A percentile compares a stretch with the other conserved stretches of the same genome.
Evolutionary conservation across 2,888 invertebrate species (phyloP).

Genomic region (Macrosoma leucophasiata): DNA sequence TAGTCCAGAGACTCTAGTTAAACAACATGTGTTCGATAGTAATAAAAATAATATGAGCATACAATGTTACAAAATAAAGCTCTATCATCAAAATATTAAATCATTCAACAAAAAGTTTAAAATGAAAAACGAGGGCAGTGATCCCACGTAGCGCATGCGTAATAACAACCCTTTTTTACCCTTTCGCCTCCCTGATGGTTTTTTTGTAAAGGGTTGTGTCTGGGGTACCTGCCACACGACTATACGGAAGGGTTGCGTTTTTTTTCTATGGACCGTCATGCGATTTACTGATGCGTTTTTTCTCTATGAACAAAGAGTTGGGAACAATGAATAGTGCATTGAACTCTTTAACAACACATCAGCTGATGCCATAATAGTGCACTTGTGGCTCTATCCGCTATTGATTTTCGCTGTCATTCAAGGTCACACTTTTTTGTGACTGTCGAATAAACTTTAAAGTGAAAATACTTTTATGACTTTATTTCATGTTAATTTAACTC

Average conservation of each 20-base stretch:
- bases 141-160: slow-evolving; percentile 69
- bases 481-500: no score
- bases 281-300: slow-evolving; percentile 55
- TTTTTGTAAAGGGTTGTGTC: slow-evolving; percentile 72
- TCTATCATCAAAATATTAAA: slow-evolving; percentile 26
- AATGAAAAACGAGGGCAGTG: slow-evolving; percentile 66
- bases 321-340: slow-evolving; percentile 66
- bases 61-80: slow-evolving; percentile 3
- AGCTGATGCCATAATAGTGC: slow-evolving; percentile 69
- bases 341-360: slow-evolving; percentile 63
- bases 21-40: background rate
- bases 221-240: slow-evolving; percentile 71
- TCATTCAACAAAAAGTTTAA: no score
- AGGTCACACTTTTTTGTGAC: slow-evolving; percentile 46
- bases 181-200: slow-evolving; percentile 67
- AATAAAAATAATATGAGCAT: background rate
- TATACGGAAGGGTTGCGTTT: slow-evolving; percentile 66
- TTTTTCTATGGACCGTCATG: slow-evolving; percentile 55
- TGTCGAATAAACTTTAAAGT: no score
- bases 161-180: slow-evolving; percentile 72
- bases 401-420: slow-evolving; percentile 62
- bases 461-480: no score
- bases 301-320: slow-evolving; percentile 41
- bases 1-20: background rate
- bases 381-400: slow-evolving; percentile 56